phyloP scores from a whole-genome alignment of 2,888 invertebrate genomes.

The Aromia moschata region DNA sequence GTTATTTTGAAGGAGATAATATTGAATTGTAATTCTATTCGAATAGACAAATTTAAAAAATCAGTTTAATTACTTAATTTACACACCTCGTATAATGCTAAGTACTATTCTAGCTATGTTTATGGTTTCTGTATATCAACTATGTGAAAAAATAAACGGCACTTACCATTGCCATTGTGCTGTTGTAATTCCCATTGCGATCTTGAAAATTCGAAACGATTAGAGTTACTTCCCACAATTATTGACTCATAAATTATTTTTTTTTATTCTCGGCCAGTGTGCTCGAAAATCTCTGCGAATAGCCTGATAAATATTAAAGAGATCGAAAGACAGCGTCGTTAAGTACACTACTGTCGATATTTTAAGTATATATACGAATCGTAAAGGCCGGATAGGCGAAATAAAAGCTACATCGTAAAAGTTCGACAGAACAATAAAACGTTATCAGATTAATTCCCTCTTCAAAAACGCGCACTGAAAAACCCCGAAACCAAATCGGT shows the following conservation, averaged over 20 bases:
- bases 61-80: too few species aligned
- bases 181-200: too few species aligned
- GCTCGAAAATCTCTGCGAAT: neutral
- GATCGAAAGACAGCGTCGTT: neutral
- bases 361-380: neutral
- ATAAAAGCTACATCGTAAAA: slow-evolving; percentile 9
- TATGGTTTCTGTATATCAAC: too few species aligned
- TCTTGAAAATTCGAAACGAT: too few species aligned
- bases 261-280: neutral
- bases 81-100: too few species aligned
- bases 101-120: too few species aligned
- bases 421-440: slow-evolving; percentile 5
- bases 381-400: slow-evolving; percentile 3
- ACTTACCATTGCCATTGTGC: too few species aligned
- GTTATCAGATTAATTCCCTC: slow-evolving; percentile 4
- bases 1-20: too few species aligned
- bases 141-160: too few species aligned
- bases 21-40: too few species aligned
- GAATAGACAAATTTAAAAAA: too few species aligned
- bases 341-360: neutral
- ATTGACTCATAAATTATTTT: neutral
- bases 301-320: neutral
- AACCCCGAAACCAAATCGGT: neutral
- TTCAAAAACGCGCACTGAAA: neutral
- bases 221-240: neutral